Conservation (phyloP, 2,888 invertebrate genomes). For the Brachyopa scutellaris region DNA sequence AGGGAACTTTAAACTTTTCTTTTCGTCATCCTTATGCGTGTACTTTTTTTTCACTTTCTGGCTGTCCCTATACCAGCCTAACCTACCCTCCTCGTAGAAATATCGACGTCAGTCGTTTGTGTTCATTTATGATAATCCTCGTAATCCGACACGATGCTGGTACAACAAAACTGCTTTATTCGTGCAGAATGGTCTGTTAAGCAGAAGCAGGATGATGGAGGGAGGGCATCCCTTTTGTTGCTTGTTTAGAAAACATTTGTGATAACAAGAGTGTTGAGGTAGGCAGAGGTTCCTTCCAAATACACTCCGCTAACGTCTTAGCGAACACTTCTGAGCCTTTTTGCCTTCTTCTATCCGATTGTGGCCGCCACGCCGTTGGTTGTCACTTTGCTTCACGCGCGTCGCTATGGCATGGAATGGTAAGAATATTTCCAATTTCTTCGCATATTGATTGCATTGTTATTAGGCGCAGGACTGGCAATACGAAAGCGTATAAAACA, state of each 20-base stretch:
- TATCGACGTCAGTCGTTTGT: conserved; percentile 63
- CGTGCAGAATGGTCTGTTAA: conserved; percentile 19
- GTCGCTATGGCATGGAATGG: neutral
- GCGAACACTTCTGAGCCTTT: conserved; percentile 5
- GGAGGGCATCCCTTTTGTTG: conserved; percentile 14
- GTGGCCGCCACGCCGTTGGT: neutral
- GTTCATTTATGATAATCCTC: conserved; percentile 70
- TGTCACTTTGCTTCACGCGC: conserved; percentile 23
- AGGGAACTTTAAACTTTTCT: conserved; percentile 55
- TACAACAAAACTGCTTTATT: conserved; percentile 36
- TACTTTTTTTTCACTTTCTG: conserved; percentile 24
- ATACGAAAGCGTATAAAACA: conserved; percentile 2
- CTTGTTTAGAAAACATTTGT: conserved; percentile 4
- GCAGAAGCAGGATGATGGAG: neutral
- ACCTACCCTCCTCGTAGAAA: neutral
- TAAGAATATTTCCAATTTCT: conserved; percentile 25
- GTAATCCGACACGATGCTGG: conserved; percentile 68
- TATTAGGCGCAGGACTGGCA: too few relatives aligned
- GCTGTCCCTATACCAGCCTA: neutral
- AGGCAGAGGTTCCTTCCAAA: conserved; percentile 1
- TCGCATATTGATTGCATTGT: conserved; percentile 10
- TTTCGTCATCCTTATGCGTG: conserved; percentile 18
- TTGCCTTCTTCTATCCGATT: neutral
- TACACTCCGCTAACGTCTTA: conserved; percentile 13
- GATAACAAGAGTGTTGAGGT: conserved; percentile 17